phyloP scores from a whole-genome alignment of 2,888 invertebrate genomes.

The Glyphotaelius pellucidus region DNA sequence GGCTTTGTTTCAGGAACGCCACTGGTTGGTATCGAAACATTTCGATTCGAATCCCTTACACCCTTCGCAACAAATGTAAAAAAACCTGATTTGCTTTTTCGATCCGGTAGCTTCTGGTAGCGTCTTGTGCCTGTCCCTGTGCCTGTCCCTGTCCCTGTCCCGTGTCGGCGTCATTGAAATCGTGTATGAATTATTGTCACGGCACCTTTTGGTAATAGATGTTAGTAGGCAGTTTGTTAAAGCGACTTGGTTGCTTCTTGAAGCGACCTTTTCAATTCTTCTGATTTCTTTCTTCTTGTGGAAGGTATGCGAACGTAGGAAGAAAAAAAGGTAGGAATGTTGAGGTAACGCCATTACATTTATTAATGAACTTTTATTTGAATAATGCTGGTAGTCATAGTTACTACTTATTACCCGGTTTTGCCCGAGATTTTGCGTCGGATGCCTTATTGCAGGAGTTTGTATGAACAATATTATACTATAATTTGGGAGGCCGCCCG shows the following conservation, averaged over 20 bases:
- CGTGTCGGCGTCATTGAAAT: not conserved
- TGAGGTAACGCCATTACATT: not conserved
- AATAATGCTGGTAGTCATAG: not conserved
- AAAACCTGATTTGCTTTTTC: not conserved
- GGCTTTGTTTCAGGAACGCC: not conserved
- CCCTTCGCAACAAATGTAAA: not conserved
- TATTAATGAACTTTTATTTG: no score
- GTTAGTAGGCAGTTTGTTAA: not conserved
- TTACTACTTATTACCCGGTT: no score
- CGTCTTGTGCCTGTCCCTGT: no score
- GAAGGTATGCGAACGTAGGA: not conserved
- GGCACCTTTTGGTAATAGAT: not conserved
- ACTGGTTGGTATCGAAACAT: not conserved
- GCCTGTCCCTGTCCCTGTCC: no score
- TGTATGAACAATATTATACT: no score
- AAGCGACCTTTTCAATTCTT: not conserved
- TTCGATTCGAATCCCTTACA: not conserved
- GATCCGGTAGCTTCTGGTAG: not conserved
- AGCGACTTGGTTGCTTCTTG: not conserved
- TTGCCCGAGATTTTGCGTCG: no score
- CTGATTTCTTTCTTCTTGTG: not conserved
- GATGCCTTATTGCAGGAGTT: no score
- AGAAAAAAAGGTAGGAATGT: not conserved
- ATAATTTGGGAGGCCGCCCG: no score
- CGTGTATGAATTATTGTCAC: not conserved